A percentile compares a stretch with the other conserved stretches of the same genome.
Conservation (phyloP, 2,888 invertebrate species). For the Cheilosia pagana region DNA sequence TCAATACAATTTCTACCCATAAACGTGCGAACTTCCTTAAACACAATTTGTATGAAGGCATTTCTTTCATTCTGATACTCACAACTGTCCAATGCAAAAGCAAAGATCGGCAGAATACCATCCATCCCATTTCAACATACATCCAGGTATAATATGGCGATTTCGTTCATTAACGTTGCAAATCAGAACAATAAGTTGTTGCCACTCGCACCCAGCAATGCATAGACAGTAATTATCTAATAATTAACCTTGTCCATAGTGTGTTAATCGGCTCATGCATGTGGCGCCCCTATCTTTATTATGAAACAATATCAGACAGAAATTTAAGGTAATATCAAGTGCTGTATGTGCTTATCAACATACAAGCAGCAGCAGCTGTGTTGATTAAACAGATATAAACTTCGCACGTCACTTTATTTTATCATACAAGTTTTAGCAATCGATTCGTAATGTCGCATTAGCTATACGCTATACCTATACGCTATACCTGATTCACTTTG, state of each 20-base stretch:
- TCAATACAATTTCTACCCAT: too few relatives aligned
- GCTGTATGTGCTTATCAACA: constrained; percentile 22
- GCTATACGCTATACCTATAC: background rate
- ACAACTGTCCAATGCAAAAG: too few relatives aligned
- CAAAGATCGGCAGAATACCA: too few relatives aligned
- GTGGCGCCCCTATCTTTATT: constrained; percentile 44
- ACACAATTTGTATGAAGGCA: too few relatives aligned
- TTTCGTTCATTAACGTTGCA: too few relatives aligned
- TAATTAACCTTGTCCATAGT: constrained; percentile 29
- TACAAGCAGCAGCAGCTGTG: background rate
- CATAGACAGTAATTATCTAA: constrained; percentile 3
- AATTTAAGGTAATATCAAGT: background rate
- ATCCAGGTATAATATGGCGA: too few relatives aligned
- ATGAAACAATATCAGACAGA: constrained; percentile 12
- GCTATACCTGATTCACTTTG: background rate
- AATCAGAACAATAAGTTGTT: too few relatives aligned
- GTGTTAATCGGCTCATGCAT: constrained; percentile 11
- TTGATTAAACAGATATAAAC: background rate
- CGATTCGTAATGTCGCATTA: constrained; percentile 24
- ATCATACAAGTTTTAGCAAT: constrained; percentile 5
- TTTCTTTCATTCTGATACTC: too few relatives aligned
- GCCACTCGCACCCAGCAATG: background rate
- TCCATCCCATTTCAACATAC: too few relatives aligned
- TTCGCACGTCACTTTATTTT: constrained; percentile 22
- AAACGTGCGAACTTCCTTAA: too few relatives aligned